Conservation (phyloP, 2,113 vertebrate genomes). For the Nannobrachium achirus region DNA sequence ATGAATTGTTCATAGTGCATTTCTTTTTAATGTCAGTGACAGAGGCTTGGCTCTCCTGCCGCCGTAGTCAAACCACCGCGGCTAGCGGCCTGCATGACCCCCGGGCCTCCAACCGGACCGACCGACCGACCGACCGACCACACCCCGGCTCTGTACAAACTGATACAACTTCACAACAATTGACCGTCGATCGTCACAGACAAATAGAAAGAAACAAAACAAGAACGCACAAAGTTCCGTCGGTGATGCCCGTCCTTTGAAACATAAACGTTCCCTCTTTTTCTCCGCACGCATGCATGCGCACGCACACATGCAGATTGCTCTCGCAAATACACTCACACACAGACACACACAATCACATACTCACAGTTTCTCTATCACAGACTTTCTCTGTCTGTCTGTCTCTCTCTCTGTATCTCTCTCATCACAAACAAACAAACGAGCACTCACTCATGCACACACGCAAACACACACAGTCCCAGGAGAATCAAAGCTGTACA, state of each 20-base stretch:
- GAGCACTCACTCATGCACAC: not conserved
- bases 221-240: conserved; percentile 48
- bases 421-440: no score
- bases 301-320: no score
- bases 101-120: conserved; percentile 19
- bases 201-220: conserved; percentile 39
- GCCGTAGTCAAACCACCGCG: conserved; percentile 1
- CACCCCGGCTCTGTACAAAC: conserved; percentile 49
- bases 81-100: not conserved
- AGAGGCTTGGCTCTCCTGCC: conserved; percentile 46
- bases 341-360: no score
- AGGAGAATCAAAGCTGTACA: not conserved
- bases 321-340: no score
- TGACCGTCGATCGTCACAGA: conserved; percentile 39
- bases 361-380: no score
- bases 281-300: not conserved
- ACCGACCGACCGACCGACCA: no score
- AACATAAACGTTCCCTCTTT: conserved; percentile 11
- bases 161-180: conserved; percentile 60
- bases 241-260: conserved; percentile 35
- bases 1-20: conserved; percentile 45
- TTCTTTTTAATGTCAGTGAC: conserved; percentile 30
- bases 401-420: no score
- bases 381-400: no score
- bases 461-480: not conserved